A percentile compares a stretch with the other conserved stretches of the same genome.
Evolutionary conservation across 1,140 invertebrate genomes (phyloP).

Genomic region (Muscidifurax raptorellus): DNA sequence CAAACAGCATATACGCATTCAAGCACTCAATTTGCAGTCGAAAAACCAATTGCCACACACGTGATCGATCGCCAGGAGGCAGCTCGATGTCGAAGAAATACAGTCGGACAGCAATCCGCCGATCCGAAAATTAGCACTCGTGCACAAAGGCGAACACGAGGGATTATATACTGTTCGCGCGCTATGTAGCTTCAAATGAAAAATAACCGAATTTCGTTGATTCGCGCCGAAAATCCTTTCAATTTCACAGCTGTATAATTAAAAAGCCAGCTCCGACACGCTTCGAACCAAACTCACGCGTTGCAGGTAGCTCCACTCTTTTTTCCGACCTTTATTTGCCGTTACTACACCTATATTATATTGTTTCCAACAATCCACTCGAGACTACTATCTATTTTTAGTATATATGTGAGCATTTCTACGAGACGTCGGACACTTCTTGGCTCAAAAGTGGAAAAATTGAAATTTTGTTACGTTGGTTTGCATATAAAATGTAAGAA

Average conservation of each 20-base stretch:
- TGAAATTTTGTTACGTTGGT: no score
- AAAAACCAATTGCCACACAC: not conserved
- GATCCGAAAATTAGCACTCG: slow-evolving; percentile 26
- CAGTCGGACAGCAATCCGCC: not conserved
- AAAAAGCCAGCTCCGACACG: not conserved
- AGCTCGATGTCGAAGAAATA: not conserved
- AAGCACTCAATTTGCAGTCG: not conserved
- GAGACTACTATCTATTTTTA: not conserved
- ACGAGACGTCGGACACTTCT: no score
- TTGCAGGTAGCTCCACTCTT: not conserved
- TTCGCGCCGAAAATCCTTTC: not conserved
- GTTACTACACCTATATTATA: no score
- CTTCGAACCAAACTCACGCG: not conserved
- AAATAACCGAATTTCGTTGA: slow-evolving; percentile 40
- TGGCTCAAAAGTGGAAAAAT: no score
- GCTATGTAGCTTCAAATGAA: slow-evolving; percentile 36
- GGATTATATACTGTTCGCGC: slow-evolving; percentile 8
- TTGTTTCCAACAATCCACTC: not conserved
- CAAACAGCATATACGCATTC: not conserved
- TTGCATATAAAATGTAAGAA: no score
- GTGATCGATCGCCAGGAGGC: not conserved
- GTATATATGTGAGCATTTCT: no score
- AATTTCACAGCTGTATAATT: slow-evolving; percentile 32
- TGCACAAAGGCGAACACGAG: slow-evolving; percentile 5
- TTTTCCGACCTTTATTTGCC: no score